phyloP scores from a whole-genome alignment of 2,888 invertebrate genomes.

The Bimastos eiseni region DNA sequence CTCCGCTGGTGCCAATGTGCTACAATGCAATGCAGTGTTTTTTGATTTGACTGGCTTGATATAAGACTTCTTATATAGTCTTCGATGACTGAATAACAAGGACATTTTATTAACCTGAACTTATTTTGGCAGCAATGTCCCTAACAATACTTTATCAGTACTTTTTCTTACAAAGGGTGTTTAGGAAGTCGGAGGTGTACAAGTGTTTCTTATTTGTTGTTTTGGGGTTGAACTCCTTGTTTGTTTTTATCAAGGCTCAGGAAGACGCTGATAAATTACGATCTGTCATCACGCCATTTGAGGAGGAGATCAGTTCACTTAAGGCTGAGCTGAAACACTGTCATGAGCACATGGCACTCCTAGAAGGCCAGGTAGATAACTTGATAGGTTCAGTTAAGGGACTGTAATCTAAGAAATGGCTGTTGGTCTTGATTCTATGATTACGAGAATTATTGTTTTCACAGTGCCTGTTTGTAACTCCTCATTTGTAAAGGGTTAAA shows the following conservation, averaged over 20 bases:
- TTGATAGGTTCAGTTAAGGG: too few relatives aligned
- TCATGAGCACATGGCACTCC: not conserved
- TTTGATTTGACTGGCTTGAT: too few relatives aligned
- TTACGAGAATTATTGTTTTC: too few relatives aligned
- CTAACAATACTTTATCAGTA: not conserved
- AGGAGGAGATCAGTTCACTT: constrained; percentile 83
- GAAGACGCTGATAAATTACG: constrained; percentile 82
- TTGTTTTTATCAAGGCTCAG: constrained; percentile 66
- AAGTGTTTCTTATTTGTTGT: not conserved
- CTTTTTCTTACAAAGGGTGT: not conserved
- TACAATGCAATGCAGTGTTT: too few relatives aligned
- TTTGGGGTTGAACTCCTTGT: not conserved
- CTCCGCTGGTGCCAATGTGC: too few relatives aligned
- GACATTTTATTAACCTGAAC: not conserved
- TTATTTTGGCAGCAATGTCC: not conserved
- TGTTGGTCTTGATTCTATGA: too few relatives aligned
- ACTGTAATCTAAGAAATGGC: too few relatives aligned
- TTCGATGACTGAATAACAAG: too few relatives aligned
- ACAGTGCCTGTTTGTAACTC: too few relatives aligned
- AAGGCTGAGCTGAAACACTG: constrained; percentile 74
- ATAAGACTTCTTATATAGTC: too few relatives aligned
- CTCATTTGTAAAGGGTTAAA: too few relatives aligned
- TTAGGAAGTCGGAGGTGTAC: not conserved
- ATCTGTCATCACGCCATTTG: constrained; percentile 83
- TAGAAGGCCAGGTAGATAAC: not conserved